These are phyloP conservation scores for Meteorus cinctellus DNA, from an alignment of 2,888 invertebrate genomes.

Conservation along the genomic window DNA sequence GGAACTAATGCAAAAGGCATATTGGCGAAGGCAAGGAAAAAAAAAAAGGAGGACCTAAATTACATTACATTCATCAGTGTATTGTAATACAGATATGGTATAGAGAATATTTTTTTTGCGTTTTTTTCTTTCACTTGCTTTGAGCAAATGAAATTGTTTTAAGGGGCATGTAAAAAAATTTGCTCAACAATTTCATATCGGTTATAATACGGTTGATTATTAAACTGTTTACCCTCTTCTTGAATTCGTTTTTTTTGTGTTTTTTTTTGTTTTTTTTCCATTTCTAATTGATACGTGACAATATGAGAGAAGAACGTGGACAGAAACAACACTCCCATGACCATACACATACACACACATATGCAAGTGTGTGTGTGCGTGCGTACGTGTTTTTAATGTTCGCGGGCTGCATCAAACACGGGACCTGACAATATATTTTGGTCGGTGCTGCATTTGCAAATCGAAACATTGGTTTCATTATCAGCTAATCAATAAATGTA, in stretches of 20 bases:
- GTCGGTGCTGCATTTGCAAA: slow-evolving; percentile 10
- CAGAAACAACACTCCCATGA: neutral
- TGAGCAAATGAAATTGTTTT: neutral
- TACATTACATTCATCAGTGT: slow-evolving; percentile 24
- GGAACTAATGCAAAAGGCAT: slow-evolving; percentile 27
- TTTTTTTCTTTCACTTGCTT: neutral
- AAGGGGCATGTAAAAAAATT: slow-evolving; percentile 15
- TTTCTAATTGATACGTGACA: slow-evolving; percentile 26
- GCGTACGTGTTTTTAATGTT: neutral
- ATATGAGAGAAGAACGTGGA: slow-evolving; percentile 5
- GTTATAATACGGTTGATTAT: slow-evolving; percentile 22
- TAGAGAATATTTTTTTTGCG: neutral
- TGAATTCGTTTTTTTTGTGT: neutral
- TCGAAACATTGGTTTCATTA: neutral
- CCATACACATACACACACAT: neutral
- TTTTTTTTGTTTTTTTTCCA: neutral
- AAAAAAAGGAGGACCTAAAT: slow-evolving; percentile 14
- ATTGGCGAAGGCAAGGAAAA: neutral
- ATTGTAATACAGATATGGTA: slow-evolving; percentile 10
- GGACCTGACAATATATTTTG: slow-evolving; percentile 21
- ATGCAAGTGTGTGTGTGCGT: neutral
- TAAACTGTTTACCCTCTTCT: slow-evolving; percentile 18
- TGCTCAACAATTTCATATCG: slow-evolving; percentile 21
- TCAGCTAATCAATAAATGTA: slow-evolving; percentile 19
- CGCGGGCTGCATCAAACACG: slow-evolving; percentile 28